Conservation (phyloP, 2,797 vertebrate species). For the Peromyscus aztecus region DNA sequence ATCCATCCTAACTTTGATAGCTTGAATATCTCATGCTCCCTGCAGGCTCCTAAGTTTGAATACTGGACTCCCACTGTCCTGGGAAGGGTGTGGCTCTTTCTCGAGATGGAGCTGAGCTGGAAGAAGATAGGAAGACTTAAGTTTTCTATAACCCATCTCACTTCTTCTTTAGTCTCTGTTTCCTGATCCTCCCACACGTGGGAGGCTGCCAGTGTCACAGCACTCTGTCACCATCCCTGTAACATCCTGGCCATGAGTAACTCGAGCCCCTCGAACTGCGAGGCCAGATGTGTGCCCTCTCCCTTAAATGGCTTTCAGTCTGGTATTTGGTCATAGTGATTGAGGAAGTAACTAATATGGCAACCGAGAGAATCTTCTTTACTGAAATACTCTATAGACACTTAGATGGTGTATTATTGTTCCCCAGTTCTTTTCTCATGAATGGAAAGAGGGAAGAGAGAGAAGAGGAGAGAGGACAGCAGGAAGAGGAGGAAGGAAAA, state of each 20-base stretch:
- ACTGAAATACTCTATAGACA: not conserved
- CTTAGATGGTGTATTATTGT: not conserved
- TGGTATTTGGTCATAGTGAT: not conserved
- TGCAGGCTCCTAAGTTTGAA: not conserved
- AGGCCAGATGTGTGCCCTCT: not conserved
- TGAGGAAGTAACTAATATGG: not conserved
- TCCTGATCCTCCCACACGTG: not conserved
- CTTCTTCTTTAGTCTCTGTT: not conserved
- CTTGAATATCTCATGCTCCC: not conserved
- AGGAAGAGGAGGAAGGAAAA: not conserved
- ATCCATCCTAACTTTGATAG: not conserved
- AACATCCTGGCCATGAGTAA: not conserved
- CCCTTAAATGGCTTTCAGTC: not conserved
- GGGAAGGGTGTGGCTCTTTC: not conserved
- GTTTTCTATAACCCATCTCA: not conserved
- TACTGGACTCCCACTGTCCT: not conserved
- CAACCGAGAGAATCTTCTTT: not conserved
- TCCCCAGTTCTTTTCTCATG: not conserved
- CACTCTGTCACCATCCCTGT: fast-evolving
- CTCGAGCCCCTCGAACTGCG: not conserved
- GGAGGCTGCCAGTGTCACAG: not conserved
- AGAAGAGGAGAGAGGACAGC: not conserved
- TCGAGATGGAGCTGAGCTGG: not conserved
- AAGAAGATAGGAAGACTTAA: not conserved
- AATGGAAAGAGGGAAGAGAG: not conserved